A percentile compares a stretch with the other conserved stretches of the same genome.
Evolutionary conservation across 2,888 invertebrate genomes (phyloP).

Genomic region (Syritta pipiens): DNA sequence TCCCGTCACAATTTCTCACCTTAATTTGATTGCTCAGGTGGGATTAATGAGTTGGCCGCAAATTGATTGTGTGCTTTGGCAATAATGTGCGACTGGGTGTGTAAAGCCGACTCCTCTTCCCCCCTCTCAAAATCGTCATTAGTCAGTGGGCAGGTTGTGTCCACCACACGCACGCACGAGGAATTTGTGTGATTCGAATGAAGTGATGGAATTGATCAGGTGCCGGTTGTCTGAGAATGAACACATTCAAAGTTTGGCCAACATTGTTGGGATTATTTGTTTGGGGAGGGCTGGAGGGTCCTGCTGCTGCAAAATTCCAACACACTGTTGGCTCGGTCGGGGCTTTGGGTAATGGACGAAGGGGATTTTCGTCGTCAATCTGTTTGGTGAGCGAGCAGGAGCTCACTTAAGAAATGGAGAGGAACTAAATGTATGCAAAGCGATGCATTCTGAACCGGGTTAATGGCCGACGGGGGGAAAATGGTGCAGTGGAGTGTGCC

Average conservation of each 20-base stretch:
- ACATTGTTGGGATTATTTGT: conserved; percentile 32
- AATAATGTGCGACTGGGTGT: conserved; percentile 26
- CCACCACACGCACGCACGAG: conserved; percentile 3
- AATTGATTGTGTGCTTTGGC: conserved; percentile 59
- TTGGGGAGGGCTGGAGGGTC: too few species aligned
- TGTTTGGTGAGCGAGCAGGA: too few species aligned
- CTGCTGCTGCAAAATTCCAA: too few species aligned
- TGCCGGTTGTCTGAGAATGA: conserved; percentile 15
- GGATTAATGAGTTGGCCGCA: conserved; percentile 61
- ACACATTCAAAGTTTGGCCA: conserved; percentile 26
- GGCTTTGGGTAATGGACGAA: too few species aligned
- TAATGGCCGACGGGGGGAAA: too few species aligned
- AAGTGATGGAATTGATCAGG: conserved; percentile 33
- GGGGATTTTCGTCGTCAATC: too few species aligned
- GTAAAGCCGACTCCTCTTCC: conserved; percentile 1
- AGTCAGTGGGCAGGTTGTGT: conserved; percentile 21
- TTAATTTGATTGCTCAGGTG: conserved; percentile 67
- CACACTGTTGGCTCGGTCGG: too few species aligned
- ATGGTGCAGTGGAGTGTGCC: too few species aligned
- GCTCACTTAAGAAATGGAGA: too few species aligned
- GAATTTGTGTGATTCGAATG: background rate
- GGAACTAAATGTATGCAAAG: too few species aligned
- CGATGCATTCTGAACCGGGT: too few species aligned
- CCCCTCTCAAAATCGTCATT: conserved; percentile 43
- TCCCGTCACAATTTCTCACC: conserved; percentile 53